Conservation (phyloP, 2,888 invertebrate genomes). For the Nomada goodeniana region DNA sequence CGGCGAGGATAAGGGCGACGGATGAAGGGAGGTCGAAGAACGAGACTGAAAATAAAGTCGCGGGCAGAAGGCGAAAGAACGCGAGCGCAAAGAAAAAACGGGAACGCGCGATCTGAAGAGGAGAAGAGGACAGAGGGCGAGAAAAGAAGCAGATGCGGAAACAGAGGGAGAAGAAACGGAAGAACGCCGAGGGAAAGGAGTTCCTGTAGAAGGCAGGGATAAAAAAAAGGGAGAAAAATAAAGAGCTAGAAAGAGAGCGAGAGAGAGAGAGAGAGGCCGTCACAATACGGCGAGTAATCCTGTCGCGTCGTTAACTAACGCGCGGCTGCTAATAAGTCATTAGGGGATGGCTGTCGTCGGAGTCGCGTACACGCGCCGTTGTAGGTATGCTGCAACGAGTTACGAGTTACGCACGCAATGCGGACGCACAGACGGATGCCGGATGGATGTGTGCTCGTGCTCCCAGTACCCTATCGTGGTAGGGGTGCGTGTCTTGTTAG, state of each 20-base stretch:
- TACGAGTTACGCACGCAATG: constrained; percentile 71
- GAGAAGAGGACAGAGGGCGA: constrained; percentile 12
- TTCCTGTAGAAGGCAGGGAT: constrained; percentile 8
- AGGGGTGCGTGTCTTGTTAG: constrained; percentile 83
- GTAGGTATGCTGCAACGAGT: constrained; percentile 56
- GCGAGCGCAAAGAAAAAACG: background rate
- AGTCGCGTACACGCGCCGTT: constrained; percentile 57
- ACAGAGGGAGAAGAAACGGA: constrained; percentile 47
- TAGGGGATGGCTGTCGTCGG: constrained; percentile 78
- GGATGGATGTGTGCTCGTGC: constrained; percentile 59
- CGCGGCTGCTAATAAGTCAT: constrained; percentile 82
- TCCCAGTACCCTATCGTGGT: constrained; percentile 77
- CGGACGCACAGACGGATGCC: constrained; percentile 24
- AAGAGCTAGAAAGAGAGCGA: background rate
- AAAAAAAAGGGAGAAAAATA: constrained; percentile 10
- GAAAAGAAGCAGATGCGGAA: constrained; percentile 26
- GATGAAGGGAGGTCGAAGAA: constrained; percentile 1
- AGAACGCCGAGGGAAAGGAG: constrained; percentile 31
- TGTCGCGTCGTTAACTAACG: constrained; percentile 79
- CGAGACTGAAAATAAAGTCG: background rate
- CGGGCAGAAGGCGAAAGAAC: constrained; percentile 21
- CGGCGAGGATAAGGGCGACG: constrained; percentile 14
- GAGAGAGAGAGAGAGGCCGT: constrained; percentile 40
- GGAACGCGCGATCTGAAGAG: constrained; percentile 10
- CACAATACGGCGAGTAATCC: constrained; percentile 71